Conservation (phyloP, 2,797 vertebrate species). For the Cossypha dichroa region DNA sequence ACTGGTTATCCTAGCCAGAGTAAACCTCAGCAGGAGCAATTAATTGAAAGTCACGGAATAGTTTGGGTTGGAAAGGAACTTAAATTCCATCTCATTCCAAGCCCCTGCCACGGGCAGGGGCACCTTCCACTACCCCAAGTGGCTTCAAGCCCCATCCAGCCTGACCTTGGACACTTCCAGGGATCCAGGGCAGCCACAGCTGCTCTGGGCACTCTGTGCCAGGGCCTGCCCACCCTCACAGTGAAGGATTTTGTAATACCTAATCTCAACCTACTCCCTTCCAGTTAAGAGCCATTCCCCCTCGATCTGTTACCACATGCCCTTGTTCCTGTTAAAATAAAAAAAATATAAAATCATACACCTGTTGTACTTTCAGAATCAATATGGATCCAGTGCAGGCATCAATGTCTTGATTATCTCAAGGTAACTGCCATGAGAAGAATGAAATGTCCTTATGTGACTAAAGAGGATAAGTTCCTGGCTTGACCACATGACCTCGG, state of each 20-base stretch:
- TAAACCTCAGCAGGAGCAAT: background rate
- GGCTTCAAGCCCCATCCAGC: fast-evolving
- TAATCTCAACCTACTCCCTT: background rate
- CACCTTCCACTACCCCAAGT: background rate
- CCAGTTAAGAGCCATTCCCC: background rate
- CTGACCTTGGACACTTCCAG: background rate
- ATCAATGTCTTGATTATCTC: background rate
- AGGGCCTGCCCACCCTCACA: fast-evolving
- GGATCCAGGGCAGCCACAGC: background rate
- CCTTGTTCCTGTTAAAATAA: background rate
- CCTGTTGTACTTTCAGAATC: background rate
- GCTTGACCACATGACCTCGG: background rate
- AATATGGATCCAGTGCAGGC: background rate
- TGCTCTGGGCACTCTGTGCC: background rate
- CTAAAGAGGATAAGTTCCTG: background rate
- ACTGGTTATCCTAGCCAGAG: background rate
- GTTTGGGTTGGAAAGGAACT: background rate
- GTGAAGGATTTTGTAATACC: background rate
- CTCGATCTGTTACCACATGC: background rate
- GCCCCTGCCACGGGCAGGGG: background rate
- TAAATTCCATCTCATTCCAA: background rate
- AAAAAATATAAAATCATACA: background rate
- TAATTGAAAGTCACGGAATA: background rate
- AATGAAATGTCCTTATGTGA: background rate
- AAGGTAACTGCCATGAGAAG: background rate